Evolutionary conservation across 2,888 invertebrate genomes (phyloP).

Genomic region (Lydus trimaculatus): DNA sequence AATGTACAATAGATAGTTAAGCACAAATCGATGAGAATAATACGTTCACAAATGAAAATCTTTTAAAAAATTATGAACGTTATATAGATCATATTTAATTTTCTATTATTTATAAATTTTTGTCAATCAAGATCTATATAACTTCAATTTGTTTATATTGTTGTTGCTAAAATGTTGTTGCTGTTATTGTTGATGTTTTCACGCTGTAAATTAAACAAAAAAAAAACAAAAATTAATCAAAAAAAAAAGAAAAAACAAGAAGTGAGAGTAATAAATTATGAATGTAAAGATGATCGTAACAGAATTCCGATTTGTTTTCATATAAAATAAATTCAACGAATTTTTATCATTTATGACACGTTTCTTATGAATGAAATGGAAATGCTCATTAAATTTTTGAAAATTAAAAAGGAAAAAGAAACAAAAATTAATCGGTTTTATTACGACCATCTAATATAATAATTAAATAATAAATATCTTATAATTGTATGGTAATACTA

Average conservation of each 20-base stretch:
- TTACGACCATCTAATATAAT: background rate
- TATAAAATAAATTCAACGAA: background rate
- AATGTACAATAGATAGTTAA: slow-evolving; percentile 32
- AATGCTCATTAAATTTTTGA: background rate
- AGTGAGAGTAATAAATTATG: background rate
- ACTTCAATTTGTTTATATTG: slow-evolving; percentile 52
- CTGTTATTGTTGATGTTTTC: slow-evolving; percentile 60
- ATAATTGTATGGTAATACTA: background rate
- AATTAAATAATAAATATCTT: background rate
- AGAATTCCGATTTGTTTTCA: slow-evolving; percentile 15
- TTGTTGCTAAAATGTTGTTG: slow-evolving; percentile 60
- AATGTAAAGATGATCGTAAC: slow-evolving; percentile 18
- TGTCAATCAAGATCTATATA: slow-evolving; percentile 39
- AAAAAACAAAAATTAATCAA: background rate
- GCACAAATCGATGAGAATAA: slow-evolving; percentile 24
- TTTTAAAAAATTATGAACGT: slow-evolving; percentile 14
- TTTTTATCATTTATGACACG: no score
- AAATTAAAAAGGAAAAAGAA: no score
- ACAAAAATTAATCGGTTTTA: background rate
- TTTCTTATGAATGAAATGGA: no score
- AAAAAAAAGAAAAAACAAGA: no score
- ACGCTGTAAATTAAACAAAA: slow-evolving; percentile 27
- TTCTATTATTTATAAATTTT: background rate
- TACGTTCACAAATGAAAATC: slow-evolving; percentile 19
- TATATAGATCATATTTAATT: background rate